phyloP scores from a whole-genome alignment of 2,888 invertebrate genomes.

The Pristionchus fissidentatus region DNA sequence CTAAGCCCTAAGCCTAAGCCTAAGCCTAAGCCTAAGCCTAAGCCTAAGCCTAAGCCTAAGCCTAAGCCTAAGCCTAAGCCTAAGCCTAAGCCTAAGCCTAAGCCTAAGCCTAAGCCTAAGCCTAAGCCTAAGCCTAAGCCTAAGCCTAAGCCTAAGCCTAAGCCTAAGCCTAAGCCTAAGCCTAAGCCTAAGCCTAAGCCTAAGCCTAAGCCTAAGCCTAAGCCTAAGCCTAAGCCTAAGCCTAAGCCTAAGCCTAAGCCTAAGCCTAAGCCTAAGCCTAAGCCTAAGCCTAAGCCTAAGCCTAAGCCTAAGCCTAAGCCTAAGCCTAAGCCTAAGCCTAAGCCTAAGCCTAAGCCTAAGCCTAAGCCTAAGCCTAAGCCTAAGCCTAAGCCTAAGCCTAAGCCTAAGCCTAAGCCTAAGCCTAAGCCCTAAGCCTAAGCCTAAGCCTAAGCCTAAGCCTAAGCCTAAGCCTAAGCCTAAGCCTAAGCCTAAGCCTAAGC shows the following conservation, averaged over 20 bases:
- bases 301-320: constrained; percentile 31
- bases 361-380: constrained; percentile 31
- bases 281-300: constrained; percentile 31
- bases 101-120: constrained; percentile 31
- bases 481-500: constrained; percentile 52
- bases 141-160: constrained; percentile 31
- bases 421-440: constrained; percentile 44
- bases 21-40: constrained; percentile 31
- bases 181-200: constrained; percentile 30
- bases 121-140: constrained; percentile 30
- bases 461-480: constrained; percentile 52
- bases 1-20: constrained; percentile 31
- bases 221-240: constrained; percentile 31
- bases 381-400: constrained; percentile 31
- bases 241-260: constrained; percentile 31
- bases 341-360: constrained; percentile 31
- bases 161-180: too few species aligned
- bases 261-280: constrained; percentile 30
- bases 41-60: constrained; percentile 31
- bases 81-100: constrained; percentile 31
- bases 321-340: constrained; percentile 31
- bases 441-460: constrained; percentile 50
- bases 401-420: constrained; percentile 46
- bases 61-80: constrained; percentile 31
- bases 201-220: constrained; percentile 31